Base-by-base conservation (phyloP, 2,797 vertebrate genomes). In the Mastacembelus armatus region DNA sequence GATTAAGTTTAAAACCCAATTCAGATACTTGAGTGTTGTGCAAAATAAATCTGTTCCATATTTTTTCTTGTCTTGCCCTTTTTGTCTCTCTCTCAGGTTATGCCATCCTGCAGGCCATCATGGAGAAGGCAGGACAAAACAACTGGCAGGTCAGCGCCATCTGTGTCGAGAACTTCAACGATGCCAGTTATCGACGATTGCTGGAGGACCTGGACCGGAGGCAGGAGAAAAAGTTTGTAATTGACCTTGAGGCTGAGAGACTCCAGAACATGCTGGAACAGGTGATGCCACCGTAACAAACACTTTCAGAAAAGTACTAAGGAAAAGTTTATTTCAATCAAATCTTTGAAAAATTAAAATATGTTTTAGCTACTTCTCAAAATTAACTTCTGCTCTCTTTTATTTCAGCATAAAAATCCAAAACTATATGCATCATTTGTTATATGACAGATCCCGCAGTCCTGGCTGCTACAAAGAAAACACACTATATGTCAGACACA, bases 121-220 rank as follows among this genome's bases (percentile, higher is more conserved):
- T 99, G 97, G 98, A 99, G 92, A 97, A 97, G 91, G 98, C 98
- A 0, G 97, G 97, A 56, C 97, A 98, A 78, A 98, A 98, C 84
- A 96, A 96, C 91, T 99, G 98, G 98, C 98, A 99, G 91, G 96
- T 99, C 85, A 99, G 98, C 48, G 97, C 98, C 81, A 98, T 99
- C 93, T 99, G 98, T 44, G 97, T 99, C 79, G 98, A 99, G 86
- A 99, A 95, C 93, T 99, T 99, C 93, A 98, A 96, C 3, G 98
- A 99, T 40, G 97, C 97, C 87, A 97, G 92, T 88, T 99, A 99
- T 91, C 93, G 98, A 4, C 93, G 96, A 18, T 96, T 99, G 74
- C 92, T 99, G 85, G 98, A 99, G 91, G 98, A 99, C 73, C 93
- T 99, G 90, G 98, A 98, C 85, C 94, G 96, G 81, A 93, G 97